A percentile compares a stretch with the other conserved stretches of the same genome.
These are phyloP conservation scores for Steromphala cineraria DNA, from an alignment of 2,888 invertebrate genomes.

Conservation along the genomic window DNA sequence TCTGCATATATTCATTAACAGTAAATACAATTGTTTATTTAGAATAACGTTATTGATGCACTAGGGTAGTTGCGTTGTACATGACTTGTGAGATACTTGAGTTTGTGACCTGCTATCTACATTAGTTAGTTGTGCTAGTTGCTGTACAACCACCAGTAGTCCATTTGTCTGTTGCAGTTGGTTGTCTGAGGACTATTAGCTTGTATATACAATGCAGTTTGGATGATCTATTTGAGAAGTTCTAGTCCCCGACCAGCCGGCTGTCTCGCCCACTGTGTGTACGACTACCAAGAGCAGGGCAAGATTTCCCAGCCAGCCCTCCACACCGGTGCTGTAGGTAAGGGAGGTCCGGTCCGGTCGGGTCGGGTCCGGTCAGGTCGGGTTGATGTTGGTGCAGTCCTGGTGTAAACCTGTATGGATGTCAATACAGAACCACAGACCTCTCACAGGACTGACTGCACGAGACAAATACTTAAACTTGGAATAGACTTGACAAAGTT, in stretches of 20 bases:
- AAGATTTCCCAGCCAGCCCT: background rate
- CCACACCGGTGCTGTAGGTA: background rate
- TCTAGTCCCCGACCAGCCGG: no score
- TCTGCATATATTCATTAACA: no score
- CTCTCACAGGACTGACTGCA: background rate
- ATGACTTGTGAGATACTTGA: background rate
- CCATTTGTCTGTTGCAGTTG: no score
- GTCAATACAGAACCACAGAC: background rate
- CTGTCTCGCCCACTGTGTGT: no score
- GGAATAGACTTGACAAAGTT: background rate
- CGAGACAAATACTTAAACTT: background rate
- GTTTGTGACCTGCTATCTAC: background rate
- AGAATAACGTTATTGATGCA: no score
- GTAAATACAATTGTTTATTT: no score
- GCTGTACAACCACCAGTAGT: background rate
- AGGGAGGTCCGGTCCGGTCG: background rate
- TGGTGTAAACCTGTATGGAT: background rate
- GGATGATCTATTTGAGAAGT: background rate
- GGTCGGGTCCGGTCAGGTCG: background rate
- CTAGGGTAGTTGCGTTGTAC: background rate
- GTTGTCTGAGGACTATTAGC: background rate
- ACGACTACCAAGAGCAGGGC: no score
- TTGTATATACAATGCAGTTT: background rate
- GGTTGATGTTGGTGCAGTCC: background rate
- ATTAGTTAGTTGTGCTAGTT: background rate